Base-by-base conservation (phyloP, 2,888 invertebrate genomes). In the Phalangium opilio region DNA sequence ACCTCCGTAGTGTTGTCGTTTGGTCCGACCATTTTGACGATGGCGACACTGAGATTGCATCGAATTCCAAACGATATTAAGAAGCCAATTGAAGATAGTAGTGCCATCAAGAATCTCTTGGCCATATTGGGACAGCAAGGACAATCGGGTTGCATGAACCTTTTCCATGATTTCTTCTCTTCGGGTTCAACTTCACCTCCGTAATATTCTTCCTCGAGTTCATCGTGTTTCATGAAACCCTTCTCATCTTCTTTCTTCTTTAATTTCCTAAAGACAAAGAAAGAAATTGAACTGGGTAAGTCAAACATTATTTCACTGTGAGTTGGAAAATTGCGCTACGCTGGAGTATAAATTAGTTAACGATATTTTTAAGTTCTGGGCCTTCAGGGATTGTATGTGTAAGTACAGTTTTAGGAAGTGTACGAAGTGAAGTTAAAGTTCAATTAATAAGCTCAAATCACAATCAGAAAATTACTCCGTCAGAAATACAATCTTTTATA, bases 21-120 rank as follows among this genome's bases (percentile, higher is more conserved):
- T 27, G 27, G 27, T 27, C 64, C 60, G 47, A 67, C 71, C 74
- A 75, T 74, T 64, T 83, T 80, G 49, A 89, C 76, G 67, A 93
- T 90, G 41, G 96, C 95, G 69, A 96, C 90, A 46, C 95, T 90
- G 84, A 98, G 87, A 70, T 96, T 98, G 69, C 93, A 95, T 49
- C 98, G 78, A 80, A 98, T 98, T 15, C 98, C 98, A 63, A 91
- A 90, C 68, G 87, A 87, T 63, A 90, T 89, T 67, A 90, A 78
- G 69, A 90, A 90, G 47, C 90, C 75, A 8, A 60, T 43, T 3
- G 56, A 57, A 32, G 55, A 52, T 10, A 60, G 49, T 11, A 60
- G 21, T 15, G 60, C 59, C 2, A 60, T 57, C 7, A 89, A 89
- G 68, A 81, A 87, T 56, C 90, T 77, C 62, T 87, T 85, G 56